phyloP scores from a whole-genome alignment of 2,888 invertebrate species.

The Tenthredo livida region DNA sequence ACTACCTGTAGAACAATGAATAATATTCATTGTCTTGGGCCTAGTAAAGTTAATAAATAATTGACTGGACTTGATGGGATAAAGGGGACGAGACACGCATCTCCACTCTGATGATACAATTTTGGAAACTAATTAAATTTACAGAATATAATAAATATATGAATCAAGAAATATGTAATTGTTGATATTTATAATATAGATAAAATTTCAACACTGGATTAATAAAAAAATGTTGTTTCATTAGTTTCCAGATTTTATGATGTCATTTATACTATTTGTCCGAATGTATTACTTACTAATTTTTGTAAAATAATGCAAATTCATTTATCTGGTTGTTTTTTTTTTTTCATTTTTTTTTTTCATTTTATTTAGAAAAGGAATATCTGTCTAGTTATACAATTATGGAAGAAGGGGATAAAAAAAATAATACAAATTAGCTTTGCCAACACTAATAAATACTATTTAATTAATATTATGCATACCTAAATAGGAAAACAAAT shows the following conservation, averaged over 20 bases:
- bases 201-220: not conserved
- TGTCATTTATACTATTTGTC: not conserved
- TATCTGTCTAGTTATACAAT: conserved; percentile 7
- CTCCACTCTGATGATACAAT: not conserved
- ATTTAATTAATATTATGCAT: not conserved
- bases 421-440: not conserved
- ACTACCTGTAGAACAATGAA: not conserved
- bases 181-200: not conserved
- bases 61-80: not conserved
- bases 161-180: not conserved
- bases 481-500: not conserved
- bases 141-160: not conserved
- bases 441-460: conserved; percentile 20
- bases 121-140: conserved; percentile 1
- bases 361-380: too few species aligned
- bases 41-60: not conserved
- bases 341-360: not conserved
- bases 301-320: not conserved
- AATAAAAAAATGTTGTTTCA: not conserved
- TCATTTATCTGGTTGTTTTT: not conserved
- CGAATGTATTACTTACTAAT: not conserved
- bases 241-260: not conserved
- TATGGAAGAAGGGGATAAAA: not conserved
- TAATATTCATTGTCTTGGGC: not conserved
- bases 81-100: not conserved